A percentile compares a stretch with the other conserved stretches of the same genome.
phyloP scores from a whole-genome alignment of 2,888 invertebrate genomes.

The Spilarctia lutea region DNA sequence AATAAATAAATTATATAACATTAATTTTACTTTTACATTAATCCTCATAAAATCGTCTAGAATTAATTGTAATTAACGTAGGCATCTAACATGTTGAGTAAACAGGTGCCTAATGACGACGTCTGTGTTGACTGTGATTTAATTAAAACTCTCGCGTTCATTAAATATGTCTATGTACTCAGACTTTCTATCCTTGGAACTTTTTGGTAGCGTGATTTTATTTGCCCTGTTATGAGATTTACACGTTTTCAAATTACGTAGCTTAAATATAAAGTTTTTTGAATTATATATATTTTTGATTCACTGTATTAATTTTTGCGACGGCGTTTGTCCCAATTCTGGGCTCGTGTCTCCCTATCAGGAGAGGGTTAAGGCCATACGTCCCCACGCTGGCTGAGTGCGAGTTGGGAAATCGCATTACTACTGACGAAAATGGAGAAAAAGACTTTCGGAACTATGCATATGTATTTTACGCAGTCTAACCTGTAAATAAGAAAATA shows the following conservation, averaged over 20 bases:
- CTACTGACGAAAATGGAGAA: neutral
- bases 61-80: slow-evolving; percentile 50
- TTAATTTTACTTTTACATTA: slow-evolving; percentile 39
- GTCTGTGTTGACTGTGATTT: slow-evolving; percentile 48
- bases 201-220: slow-evolving; percentile 43
- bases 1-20: too few relatives aligned
- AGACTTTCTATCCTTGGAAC: slow-evolving; percentile 33
- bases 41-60: slow-evolving; percentile 39
- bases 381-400: too few relatives aligned
- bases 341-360: too few relatives aligned
- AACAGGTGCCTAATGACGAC: slow-evolving; percentile 50
- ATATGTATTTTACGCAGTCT: neutral
- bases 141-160: slow-evolving; percentile 51
- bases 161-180: slow-evolving; percentile 43
- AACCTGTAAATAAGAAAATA: neutral
- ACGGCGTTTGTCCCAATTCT: too few relatives aligned
- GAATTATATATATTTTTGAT: neutral
- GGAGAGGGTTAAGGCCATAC: too few relatives aligned
- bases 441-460: neutral
- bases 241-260: neutral
- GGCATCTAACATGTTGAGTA: slow-evolving; percentile 49
- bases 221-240: slow-evolving; percentile 37
- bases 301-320: neutral
- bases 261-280: neutral
- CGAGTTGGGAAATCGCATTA: too few relatives aligned